Evolutionary conservation across 2,888 invertebrate species (phyloP).

Genomic region (Scaptodrosophila latifasciaeformis): DNA sequence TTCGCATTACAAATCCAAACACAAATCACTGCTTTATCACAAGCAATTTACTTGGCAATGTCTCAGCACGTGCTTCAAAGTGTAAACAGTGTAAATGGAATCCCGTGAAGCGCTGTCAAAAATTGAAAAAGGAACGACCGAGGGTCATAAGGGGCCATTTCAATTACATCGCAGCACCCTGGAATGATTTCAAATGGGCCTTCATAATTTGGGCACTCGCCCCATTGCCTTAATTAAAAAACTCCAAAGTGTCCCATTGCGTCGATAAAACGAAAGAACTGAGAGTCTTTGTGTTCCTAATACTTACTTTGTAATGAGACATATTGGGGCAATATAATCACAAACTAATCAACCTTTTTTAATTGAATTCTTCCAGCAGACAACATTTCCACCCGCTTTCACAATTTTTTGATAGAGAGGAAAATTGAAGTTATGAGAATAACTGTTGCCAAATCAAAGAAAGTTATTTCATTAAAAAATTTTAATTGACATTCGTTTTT

Average conservation of each 20-base stretch:
- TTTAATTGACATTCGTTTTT: constrained; percentile 63
- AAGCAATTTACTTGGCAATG: constrained; percentile 27
- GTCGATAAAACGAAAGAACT: neutral
- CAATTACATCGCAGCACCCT: constrained; percentile 8
- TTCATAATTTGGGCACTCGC: neutral
- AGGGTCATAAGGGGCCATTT: neutral
- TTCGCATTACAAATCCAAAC: neutral
- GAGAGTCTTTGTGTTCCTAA: neutral
- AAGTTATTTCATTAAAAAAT: constrained; percentile 64
- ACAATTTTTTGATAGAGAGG: too few relatives aligned
- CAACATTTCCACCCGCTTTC: too few relatives aligned
- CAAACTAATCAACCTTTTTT: constrained; percentile 55
- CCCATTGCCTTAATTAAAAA: constrained; percentile 1
- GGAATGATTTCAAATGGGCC: constrained; percentile 5
- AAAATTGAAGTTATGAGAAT: too few relatives aligned
- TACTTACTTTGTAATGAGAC: neutral
- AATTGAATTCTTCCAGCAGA: constrained; percentile 33
- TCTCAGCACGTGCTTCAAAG: neutral
- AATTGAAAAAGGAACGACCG: constrained; percentile 13
- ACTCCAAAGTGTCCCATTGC: neutral
- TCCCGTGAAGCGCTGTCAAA: constrained; percentile 4
- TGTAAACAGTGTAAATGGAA: constrained; percentile 10
- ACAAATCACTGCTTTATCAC: constrained; percentile 30
- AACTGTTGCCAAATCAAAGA: constrained; percentile 60
- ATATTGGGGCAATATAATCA: constrained; percentile 41